Evolutionary conservation across 2,797 vertebrate species (phyloP).

Genomic region (Enteromius mattozi): DNA sequence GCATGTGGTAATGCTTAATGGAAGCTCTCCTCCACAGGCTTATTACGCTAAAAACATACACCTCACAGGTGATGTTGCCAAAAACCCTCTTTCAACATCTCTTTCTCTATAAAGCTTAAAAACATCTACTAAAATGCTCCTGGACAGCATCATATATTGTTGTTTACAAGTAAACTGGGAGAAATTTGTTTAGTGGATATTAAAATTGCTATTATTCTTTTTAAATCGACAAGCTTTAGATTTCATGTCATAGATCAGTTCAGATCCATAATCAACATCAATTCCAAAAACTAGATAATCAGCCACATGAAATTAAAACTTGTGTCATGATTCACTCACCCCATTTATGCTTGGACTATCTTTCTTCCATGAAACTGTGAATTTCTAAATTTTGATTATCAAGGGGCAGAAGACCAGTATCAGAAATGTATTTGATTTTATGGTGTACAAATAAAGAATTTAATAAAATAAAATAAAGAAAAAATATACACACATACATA

Average conservation of each 20-base stretch:
- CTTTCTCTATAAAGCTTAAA: not conserved
- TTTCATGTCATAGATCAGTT: not conserved
- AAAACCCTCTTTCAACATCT: not conserved
- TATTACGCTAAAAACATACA: conserved; percentile 54
- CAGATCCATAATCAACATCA: too few species aligned
- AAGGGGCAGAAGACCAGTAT: not conserved
- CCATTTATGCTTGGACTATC: not conserved
- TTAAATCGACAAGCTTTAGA: not conserved
- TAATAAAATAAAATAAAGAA: too few species aligned
- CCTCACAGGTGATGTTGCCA: conserved; percentile 29
- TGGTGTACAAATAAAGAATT: too few species aligned
- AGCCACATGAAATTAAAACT: not conserved
- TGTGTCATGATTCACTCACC: not conserved
- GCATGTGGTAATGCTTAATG: conserved; percentile 57
- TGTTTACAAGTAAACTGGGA: not conserved
- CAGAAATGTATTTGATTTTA: too few species aligned
- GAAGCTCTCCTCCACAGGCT: conserved; percentile 53
- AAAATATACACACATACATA: too few species aligned
- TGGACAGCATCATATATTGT: not conserved
- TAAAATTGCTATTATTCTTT: not conserved
- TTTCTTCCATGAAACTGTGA: not conserved
- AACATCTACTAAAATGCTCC: not conserved
- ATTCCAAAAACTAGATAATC: not conserved
- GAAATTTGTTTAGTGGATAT: not conserved
- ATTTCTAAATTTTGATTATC: not conserved